Evolutionary conservation across 2,888 invertebrate genomes (phyloP), one percentile per base, ranked within the genome.

Genomic region (Calliphora vomitoria): DNA sequence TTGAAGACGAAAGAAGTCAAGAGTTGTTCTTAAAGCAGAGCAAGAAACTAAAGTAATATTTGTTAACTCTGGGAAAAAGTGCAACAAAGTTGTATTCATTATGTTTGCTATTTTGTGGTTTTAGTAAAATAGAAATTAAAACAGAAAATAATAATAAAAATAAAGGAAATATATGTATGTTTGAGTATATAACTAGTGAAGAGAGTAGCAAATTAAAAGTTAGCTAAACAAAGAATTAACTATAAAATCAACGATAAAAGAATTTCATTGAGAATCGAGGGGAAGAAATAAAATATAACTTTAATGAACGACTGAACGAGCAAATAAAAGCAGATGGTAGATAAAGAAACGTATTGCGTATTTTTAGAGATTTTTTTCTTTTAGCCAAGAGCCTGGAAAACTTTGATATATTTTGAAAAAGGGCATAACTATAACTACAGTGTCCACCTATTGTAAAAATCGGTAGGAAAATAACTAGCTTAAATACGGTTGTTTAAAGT

Each of bases 71-170:
- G 10, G 10, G 20, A 81, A 71, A 78, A 79, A 81, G 64, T 84
- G 86, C 86, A 88, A 84, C 74, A 88, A 88, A 74, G 81, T 81
- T 84, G 74, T 69, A 81, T 83, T 84, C 74, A 81, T 86, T 86
- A 66, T 74, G 76, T 81, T 78, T 38, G 85, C 79, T 83, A 74
- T 86, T 85, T 83, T 83, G 85, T 86, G 86, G 85, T 72, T 86
- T 79, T 53, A 62, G 35, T 58, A 11, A 79, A 75, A 79, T 50
- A 82, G 76, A 78, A 78, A 83, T 83, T 83, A 83, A 83, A 64
- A 64, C 31, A 55, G 66, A 44, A 64, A 78, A 76, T 78, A 71
- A 64, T 62, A 68, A 58, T 74, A 35, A 50, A 68, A 62, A 68
- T 31, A 76, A 78, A 68, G n/a, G 25, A 69, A 35, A 62, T 44